Conservation (phyloP, 2,113 vertebrate genomes). For the Dasyprocta punctata region DNA sequence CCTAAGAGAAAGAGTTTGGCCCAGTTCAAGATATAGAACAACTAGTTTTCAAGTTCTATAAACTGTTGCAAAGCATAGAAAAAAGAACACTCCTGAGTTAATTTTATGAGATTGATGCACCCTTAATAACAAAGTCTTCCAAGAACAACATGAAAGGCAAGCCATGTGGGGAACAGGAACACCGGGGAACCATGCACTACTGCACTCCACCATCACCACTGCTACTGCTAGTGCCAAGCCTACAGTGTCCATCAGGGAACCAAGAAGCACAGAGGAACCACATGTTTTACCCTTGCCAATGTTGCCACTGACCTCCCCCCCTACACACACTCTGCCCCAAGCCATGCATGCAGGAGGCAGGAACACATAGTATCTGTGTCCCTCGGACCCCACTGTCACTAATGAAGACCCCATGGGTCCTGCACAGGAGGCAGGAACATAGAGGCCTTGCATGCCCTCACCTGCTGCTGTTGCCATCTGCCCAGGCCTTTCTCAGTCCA, state of each 20-base stretch:
- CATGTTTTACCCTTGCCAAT: background rate
- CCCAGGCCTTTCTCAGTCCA: background rate
- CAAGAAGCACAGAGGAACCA: background rate
- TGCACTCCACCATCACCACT: background rate
- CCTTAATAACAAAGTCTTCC: background rate
- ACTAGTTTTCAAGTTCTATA: constrained; percentile 15
- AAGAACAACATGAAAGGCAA: background rate
- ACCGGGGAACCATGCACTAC: background rate
- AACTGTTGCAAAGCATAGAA: constrained; percentile 24
- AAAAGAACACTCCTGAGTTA: background rate
- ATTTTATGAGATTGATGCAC: constrained; percentile 25
- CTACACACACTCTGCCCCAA: too few relatives aligned
- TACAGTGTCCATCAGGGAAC: background rate
- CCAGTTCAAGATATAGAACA: constrained; percentile 12
- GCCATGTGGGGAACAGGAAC: background rate
- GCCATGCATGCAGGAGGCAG: too few relatives aligned
- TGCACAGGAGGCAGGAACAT: too few relatives aligned
- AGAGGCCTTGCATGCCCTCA: too few relatives aligned
- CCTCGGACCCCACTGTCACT: too few relatives aligned
- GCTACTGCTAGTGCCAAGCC: background rate
- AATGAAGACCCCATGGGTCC: too few relatives aligned
- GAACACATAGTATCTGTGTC: too few relatives aligned
- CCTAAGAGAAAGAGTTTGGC: background rate
- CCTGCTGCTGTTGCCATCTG: background rate
- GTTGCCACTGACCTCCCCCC: background rate